Evolutionary conservation across 1,140 invertebrate species (phyloP), one percentile per base, ranked within the genome.

Genomic region (Drosophila quadrilineata): DNA sequence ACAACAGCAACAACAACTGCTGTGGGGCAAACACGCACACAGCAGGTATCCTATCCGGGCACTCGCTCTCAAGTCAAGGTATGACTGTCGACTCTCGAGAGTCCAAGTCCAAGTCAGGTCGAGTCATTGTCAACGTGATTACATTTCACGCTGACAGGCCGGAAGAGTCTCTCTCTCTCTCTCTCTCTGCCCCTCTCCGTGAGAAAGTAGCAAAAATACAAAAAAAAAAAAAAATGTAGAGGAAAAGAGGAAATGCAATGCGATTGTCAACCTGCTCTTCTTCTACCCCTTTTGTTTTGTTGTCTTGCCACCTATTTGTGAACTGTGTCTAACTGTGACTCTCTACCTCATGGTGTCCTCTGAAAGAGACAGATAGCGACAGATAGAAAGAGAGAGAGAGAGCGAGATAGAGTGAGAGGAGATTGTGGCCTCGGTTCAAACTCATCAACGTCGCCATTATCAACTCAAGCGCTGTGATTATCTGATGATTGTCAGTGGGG

Each of bases 371-470:
- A n/a, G n/a, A n/a, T n/a, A n/a, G n/a, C n/a, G n/a, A n/a, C n/a
- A n/a, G n/a, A n/a, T n/a, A n/a, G n/a, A n/a, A n/a, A n/a, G n/a
- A n/a, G n/a, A n/a, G n/a, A n/a, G n/a, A n/a, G n/a, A n/a, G n/a
- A n/a, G n/a, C n/a, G n/a, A n/a, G n/a, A n/a, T n/a, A n/a, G n/a
- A n/a, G n/a, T n/a, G n/a, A n/a, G n/a, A n/a, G n/a, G 29, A 26
- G 28, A 38, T 58, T 43, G 29, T 16, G 6, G 16, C 19, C 16
- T 40, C 35, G 52, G 69, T 57, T 73, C 45, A 65, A 67, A 73
- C 69, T 70, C 75, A 79, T 79, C 75, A 77, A 74, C 75, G 75
- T 77, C 70, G 75, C 65, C 56, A 77, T 77, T 77, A 77, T 79
- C 70, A 79, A 79, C 75, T 80, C 70, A 71, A 79, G 75, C 70